Evolutionary conservation across 2,797 vertebrate genomes (phyloP), one percentile per base, ranked within the genome.

Genomic region (Loris lydekkerianus): DNA sequence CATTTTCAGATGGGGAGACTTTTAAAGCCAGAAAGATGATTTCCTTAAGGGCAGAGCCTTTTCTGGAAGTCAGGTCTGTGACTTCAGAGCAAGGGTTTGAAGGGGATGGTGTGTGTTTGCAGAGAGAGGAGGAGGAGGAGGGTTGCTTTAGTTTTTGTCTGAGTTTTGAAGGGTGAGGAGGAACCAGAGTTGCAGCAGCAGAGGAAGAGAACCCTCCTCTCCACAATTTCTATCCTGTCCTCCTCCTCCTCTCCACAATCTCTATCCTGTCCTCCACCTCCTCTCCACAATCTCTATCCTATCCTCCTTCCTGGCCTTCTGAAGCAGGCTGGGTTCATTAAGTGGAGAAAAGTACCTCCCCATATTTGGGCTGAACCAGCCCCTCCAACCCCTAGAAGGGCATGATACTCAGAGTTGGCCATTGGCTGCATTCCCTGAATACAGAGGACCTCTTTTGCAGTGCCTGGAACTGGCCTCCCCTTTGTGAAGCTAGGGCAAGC

Each of bases 401-500:
- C 86, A 21, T 7, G 31, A 31, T 61, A 40, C 18, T 67, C 76
- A 89, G n/a, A 37, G 84, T 58, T 40, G 65, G 78, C 70, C 61
- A 29, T 78, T 96, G 96, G 92, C 93, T 29, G 61, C 0, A 4
- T 92, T 83, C 85, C 43, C 92, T 86, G 87, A 87, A 92, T 43
- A 97, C 82, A 96, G 93, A 96, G 77, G 80, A 86, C 91, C 89
- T 94, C 94, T 96, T 65, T 93, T 31, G 49, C 60, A 0, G 92
- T 89, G 97, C 96, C 95, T 98, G 98, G 97, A 94, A 96, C 97
- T 76, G 77, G 80, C 94, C 56, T 94, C 95, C 93, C 97, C 94
- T 96, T 97, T 97, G 98, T 97, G 86, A 95, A 88, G 76, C 60
- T 40, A 65, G 89, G 75, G 76, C 87, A 84, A 29, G 90, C 97